phyloP scores from a whole-genome alignment of 2,113 vertebrate species.

The Gavialis gangeticus region DNA sequence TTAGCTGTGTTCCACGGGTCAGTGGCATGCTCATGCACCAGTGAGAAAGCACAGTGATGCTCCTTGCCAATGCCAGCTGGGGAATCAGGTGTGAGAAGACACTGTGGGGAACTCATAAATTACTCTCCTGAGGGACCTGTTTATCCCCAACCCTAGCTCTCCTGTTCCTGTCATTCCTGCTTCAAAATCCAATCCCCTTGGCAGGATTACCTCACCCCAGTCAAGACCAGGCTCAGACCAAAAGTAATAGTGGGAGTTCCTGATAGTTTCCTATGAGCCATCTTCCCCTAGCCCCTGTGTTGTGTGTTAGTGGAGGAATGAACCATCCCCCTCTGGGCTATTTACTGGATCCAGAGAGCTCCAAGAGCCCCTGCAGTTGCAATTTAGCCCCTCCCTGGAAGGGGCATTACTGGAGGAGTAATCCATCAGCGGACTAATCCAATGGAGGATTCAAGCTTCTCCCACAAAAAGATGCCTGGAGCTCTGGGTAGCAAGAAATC shows the following conservation, averaged over 20 bases:
- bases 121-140: background rate
- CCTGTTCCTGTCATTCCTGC: background rate
- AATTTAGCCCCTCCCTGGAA: background rate
- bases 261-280: background rate
- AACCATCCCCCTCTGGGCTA: background rate
- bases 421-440: too few species aligned
- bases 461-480: too few species aligned
- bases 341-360: background rate
- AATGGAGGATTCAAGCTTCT: too few species aligned
- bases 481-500: too few species aligned
- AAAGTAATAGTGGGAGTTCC: background rate
- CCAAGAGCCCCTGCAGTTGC: background rate
- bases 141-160: background rate
- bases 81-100: background rate
- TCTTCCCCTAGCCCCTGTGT: background rate
- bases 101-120: background rate
- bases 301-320: background rate
- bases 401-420: too few species aligned
- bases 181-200: background rate
- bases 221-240: background rate
- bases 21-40: background rate
- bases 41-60: background rate
- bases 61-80: background rate
- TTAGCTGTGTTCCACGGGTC: background rate
- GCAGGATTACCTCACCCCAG: fast-evolving